Percentiles rank a stretch among this genome's conserved stretches.
Conservation (phyloP, 1,140 invertebrate genomes). For the Elysia chlorotica region DNA sequence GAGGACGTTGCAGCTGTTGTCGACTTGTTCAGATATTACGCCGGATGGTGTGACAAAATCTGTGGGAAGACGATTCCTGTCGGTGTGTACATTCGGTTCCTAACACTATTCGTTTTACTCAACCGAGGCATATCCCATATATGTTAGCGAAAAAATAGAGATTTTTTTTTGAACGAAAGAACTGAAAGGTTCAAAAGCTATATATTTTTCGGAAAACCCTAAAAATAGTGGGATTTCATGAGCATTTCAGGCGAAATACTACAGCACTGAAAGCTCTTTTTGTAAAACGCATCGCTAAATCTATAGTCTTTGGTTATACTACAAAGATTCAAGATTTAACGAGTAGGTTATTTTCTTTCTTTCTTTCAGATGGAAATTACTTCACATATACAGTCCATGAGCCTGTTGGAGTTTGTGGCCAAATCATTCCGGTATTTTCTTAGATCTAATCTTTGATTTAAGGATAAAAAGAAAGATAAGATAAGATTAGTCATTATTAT, state of each 20-base stretch:
- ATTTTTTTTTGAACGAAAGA: no score
- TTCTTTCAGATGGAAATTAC: conserved; percentile 75
- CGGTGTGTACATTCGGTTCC: conserved; percentile 67
- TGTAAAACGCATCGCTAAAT: no score
- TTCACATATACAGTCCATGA: conserved; percentile 92
- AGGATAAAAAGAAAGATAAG: no score
- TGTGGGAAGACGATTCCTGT: conserved; percentile 85
- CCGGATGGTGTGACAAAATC: conserved; percentile 88
- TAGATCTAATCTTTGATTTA: no score
- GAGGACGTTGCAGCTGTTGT: conserved; percentile 35
- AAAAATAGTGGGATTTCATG: background rate
- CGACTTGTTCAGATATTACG: conserved; percentile 71
- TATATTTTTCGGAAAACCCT: no score
- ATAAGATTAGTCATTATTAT: no score
- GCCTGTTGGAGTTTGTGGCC: conserved; percentile 95
- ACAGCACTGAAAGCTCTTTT: background rate
- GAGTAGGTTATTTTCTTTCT: conserved; percentile 7
- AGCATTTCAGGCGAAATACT: background rate
- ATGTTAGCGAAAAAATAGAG: no score
- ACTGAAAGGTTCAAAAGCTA: no score
- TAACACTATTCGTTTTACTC: no score
- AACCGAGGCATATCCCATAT: no score
- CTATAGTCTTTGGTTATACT: background rate
- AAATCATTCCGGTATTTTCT: conserved; percentile 91
- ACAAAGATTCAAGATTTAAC: no score